These are phyloP conservation scores for Batillaria attramentaria DNA, from an alignment of 1,140 invertebrate species.

Conservation along the genomic window DNA sequence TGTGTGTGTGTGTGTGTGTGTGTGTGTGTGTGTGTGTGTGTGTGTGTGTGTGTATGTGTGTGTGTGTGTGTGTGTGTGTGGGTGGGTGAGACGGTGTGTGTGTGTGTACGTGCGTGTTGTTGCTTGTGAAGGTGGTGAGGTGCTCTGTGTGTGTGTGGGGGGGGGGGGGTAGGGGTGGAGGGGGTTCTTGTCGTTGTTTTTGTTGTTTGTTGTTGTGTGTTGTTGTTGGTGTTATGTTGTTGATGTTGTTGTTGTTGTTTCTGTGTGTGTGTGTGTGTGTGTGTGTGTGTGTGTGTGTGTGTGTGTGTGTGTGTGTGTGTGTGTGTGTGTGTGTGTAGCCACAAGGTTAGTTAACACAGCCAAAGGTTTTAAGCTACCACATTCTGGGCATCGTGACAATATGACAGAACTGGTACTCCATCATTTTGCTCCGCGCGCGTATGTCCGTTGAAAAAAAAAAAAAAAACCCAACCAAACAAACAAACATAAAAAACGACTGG, in stretches of 20 bases:
- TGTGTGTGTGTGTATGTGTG: neutral
- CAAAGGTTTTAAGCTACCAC: too few species aligned
- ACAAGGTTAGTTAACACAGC: too few species aligned
- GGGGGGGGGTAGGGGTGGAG: neutral
- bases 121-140: too few species aligned
- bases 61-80: neutral
- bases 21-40: slow-evolving; percentile 14
- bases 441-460: too few species aligned
- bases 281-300: neutral
- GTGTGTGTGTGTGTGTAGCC: too few species aligned
- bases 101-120: slow-evolving; percentile 1
- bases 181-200: too few species aligned
- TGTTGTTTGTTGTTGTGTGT: too few species aligned
- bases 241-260: neutral
- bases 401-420: too few species aligned
- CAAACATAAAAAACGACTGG: too few species aligned
- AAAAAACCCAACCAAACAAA: too few species aligned
- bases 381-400: too few species aligned
- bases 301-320: neutral
- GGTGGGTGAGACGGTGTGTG: neutral
- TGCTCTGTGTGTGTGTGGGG: neutral
- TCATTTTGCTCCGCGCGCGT: too few species aligned
- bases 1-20: slow-evolving; percentile 23
- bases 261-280: neutral
- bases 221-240: neutral